A percentile compares a stretch with the other conserved stretches of the same genome.
Conservation (phyloP, 2,888 invertebrate species). For the Chrysotoxum bicinctum region DNA sequence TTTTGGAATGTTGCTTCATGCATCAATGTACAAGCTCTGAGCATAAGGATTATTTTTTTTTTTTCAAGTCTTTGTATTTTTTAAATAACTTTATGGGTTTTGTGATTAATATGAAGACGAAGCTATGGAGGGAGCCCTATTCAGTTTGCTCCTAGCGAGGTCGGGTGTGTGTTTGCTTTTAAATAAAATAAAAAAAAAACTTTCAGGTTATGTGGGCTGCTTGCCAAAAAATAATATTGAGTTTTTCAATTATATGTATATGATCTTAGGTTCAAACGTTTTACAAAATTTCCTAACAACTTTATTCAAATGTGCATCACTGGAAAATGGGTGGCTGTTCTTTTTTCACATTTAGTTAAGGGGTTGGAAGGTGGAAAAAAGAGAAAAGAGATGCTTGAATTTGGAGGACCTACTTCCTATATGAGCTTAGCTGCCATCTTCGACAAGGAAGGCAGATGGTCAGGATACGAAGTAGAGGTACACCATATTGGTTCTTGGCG, state of each 20-base stretch:
- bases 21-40: slow-evolving; percentile 18
- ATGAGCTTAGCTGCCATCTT: slow-evolving; percentile 7
- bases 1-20: slow-evolving; percentile 64
- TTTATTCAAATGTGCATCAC: slow-evolving; percentile 56
- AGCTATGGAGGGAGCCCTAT: slow-evolving; percentile 11
- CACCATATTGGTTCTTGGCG: slow-evolving; percentile 18
- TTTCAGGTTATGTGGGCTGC: slow-evolving; percentile 63
- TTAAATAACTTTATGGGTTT: slow-evolving; percentile 65
- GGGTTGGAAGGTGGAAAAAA: not conserved
- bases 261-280: slow-evolving; percentile 65
- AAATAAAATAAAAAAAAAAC: slow-evolving; percentile 17
- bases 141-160: not conserved
- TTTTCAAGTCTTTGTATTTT: slow-evolving; percentile 13
- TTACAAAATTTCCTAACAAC: slow-evolving; percentile 58
- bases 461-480: not conserved
- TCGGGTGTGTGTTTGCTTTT: slow-evolving; percentile 35
- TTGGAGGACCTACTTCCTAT: not conserved
- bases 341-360: not conserved
- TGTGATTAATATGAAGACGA: slow-evolving; percentile 68
- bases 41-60: slow-evolving; percentile 6
- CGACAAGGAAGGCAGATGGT: slow-evolving; percentile 6
- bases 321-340: not conserved
- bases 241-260: slow-evolving; percentile 64
- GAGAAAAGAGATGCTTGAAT: not conserved
- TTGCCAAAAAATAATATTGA: slow-evolving; percentile 70